These are phyloP conservation scores for Leptopilina syphax DNA, from an alignment of 2,888 invertebrate species.

Conservation along the genomic window DNA sequence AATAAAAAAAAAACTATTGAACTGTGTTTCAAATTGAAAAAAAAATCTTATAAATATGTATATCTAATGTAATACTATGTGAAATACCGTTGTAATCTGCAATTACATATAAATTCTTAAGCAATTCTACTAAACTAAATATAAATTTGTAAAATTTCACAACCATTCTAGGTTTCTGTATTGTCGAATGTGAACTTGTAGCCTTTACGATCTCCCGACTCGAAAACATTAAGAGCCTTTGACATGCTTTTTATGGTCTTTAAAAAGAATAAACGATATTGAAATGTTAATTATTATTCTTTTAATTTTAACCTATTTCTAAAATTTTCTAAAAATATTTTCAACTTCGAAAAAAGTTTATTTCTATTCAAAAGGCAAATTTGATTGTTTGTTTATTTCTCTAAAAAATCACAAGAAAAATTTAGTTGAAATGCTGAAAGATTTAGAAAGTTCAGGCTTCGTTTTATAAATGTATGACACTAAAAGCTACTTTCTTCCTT, in stretches of 20 bases:
- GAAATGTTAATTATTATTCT: constrained; percentile 57
- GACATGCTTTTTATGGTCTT: constrained; percentile 61
- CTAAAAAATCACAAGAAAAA: too few species aligned
- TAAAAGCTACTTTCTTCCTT: too few species aligned
- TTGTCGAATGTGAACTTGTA: constrained; percentile 28
- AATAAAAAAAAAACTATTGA: constrained; percentile 25
- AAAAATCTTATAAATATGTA: constrained; percentile 37
- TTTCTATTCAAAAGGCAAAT: too few species aligned
- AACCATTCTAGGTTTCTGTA: constrained; percentile 19
- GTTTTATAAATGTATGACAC: too few species aligned
- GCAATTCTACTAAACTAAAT: constrained; percentile 2
- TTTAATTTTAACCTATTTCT: not conserved
- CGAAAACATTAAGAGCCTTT: constrained; percentile 59
- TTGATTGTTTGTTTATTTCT: too few species aligned
- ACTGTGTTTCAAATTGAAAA: constrained; percentile 28
- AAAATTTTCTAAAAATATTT: too few species aligned
- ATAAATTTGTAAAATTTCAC: constrained; percentile 34
- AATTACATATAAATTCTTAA: constrained; percentile 26
- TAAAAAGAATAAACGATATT: constrained; percentile 66
- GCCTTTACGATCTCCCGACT: constrained; percentile 60
- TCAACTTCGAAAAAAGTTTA: too few species aligned
- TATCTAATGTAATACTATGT: constrained; percentile 39
- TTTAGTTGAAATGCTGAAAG: too few species aligned
- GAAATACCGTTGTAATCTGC: constrained; percentile 22
- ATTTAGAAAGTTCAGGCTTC: too few species aligned